These are phyloP conservation scores for Stenolophus ochropezus DNA, from an alignment of 2,888 invertebrate genomes.

Conservation along the genomic window DNA sequence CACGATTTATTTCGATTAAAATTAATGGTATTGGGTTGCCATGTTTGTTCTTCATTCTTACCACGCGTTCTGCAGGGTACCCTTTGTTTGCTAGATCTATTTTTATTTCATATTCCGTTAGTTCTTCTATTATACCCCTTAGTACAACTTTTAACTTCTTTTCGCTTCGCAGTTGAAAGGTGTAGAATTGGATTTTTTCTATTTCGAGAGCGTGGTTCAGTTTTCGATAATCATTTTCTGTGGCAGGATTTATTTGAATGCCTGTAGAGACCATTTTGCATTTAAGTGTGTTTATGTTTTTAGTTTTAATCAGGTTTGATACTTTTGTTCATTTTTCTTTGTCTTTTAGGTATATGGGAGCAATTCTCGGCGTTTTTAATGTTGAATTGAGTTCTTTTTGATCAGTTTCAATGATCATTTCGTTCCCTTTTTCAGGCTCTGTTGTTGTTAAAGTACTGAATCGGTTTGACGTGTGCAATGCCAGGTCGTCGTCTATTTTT, in stretches of 20 bases:
- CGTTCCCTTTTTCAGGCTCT: neutral
- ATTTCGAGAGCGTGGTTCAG: constrained; percentile 69
- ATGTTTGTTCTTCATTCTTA: constrained; percentile 69
- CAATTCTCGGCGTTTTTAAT: neutral
- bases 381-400: neutral
- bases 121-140: constrained; percentile 68
- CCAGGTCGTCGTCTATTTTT: neutral
- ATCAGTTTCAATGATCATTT: neutral
- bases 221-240: constrained; percentile 66
- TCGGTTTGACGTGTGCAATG: too few species aligned
- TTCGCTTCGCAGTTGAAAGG: constrained; percentile 69
- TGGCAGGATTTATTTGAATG: constrained; percentile 13
- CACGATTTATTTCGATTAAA: constrained; percentile 69
- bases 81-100: constrained; percentile 67
- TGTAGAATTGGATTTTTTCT: constrained; percentile 70
- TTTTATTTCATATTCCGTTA: constrained; percentile 67
- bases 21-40: constrained; percentile 64
- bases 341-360: neutral
- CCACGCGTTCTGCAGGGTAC: constrained; percentile 70
- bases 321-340: neutral
- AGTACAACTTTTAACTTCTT: constrained; percentile 71
- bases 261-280: constrained; percentile 4
- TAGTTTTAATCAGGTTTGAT: neutral
- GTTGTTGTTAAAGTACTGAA: neutral
- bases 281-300: neutral